Base-by-base conservation (phyloP, 2,888 invertebrate genomes). In the Netelia inedita region DNA sequence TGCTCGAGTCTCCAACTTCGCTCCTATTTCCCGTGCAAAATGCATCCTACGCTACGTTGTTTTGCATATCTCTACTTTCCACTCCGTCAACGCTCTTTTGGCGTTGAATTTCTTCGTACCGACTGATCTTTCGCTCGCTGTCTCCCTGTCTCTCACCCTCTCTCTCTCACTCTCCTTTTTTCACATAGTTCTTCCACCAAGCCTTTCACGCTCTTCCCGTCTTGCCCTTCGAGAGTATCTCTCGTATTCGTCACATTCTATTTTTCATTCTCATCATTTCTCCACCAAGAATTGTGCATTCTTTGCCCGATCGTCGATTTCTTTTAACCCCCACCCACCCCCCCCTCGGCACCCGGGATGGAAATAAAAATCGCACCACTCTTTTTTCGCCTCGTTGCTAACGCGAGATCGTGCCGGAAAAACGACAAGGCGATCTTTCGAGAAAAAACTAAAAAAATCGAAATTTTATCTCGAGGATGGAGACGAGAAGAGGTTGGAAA, bases 41-140 rank as follows among this genome's bases (percentile, higher is more conserved):
- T 84, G 80, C 84, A 81, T 73, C 55, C 61, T 57, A 28, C 76
- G 68, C 81, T 46, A 68, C 76, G 76, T 50, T 61, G 82, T 84
- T 86, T 82, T 83, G 71, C 84, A 84, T 86, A 86, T 86, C 86
- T 86, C 82, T 79, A 84, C 84, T 86, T 86, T 86, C 86, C 86
- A 82, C 84, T 86, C 82, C 76, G 82, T 66, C 86, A 73, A 84
- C 71, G 80, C 80, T 84, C 80, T 80, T 84, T 76, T 76, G 68
- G 80, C 73, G 80, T 84, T 81, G 84, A 84, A 81, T 84, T 81
- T 65, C 83, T 80, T 66, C 68, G 63, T 78, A 61, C 68, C 68
- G 16, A 57, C 72, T 72, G 72, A 82, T 78, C 65, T 65, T 21
- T 57, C 65, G 16, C 28, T 55, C 66, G n/a, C 41, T 55, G n/a